phyloP scores from a whole-genome alignment of 2,888 invertebrate species.

The Baccha elongata region DNA sequence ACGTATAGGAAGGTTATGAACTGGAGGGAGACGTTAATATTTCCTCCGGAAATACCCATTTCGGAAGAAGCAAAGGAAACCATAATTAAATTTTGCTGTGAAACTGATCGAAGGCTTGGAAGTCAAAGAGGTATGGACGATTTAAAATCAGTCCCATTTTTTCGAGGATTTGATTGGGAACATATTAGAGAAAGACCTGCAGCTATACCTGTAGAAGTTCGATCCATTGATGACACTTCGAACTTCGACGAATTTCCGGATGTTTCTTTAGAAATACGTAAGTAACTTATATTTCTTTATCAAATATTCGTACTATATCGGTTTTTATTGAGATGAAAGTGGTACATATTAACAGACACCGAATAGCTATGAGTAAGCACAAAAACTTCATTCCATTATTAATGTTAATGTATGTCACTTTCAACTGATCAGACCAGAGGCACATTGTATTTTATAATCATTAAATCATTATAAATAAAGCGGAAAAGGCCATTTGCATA shows the following conservation, averaged over 20 bases:
- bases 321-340: too few species aligned
- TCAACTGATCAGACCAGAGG: too few species aligned
- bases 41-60: conserved; percentile 99
- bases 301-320: background rate
- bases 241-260: conserved; percentile 99
- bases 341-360: too few species aligned
- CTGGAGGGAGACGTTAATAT: conserved; percentile 98
- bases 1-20: conserved; percentile 95
- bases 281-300: conserved; percentile 82
- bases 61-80: conserved; percentile 98
- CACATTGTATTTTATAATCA: too few species aligned
- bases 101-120: conserved; percentile 95
- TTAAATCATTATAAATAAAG: too few species aligned
- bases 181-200: conserved; percentile 99
- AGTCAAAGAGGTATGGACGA: conserved; percentile 96
- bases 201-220: conserved; percentile 98
- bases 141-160: conserved; percentile 95
- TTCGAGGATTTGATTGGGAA: conserved; percentile 99
- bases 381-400: too few species aligned
- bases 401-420: too few species aligned
- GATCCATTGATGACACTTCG: conserved; percentile 99
- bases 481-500: too few species aligned
- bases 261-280: conserved; percentile 98
- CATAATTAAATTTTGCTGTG: conserved; percentile 97
- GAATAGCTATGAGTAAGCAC: too few species aligned